Conservation (phyloP, 2,888 invertebrate species). For the Diplolepis rosae region DNA sequence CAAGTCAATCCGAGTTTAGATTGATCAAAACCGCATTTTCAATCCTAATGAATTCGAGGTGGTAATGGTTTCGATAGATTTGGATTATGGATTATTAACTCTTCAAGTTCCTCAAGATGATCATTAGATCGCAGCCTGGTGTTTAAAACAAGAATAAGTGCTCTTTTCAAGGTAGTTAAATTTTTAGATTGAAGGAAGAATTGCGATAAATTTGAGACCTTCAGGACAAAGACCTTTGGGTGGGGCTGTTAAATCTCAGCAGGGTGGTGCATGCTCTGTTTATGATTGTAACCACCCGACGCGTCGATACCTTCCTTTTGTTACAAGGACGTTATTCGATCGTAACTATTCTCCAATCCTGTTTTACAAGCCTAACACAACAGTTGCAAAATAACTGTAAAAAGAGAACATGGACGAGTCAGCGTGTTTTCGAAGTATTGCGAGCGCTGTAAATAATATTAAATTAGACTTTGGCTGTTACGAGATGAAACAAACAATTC, state of each 20-base stretch:
- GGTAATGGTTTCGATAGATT: no score
- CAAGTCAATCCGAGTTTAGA: no score
- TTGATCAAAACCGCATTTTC: no score
- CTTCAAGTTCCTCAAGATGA: no score
- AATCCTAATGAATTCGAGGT: no score
- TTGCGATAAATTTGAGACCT: background rate
- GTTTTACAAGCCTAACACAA: background rate
- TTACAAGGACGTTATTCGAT: background rate
- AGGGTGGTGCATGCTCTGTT: slow-evolving; percentile 4
- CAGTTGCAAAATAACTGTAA: background rate
- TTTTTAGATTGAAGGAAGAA: background rate
- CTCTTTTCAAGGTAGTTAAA: background rate
- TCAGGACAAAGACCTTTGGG: slow-evolving; percentile 25
- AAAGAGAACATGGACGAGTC: background rate
- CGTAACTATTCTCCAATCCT: background rate
- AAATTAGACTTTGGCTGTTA: background rate
- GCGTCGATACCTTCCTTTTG: background rate
- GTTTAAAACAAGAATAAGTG: no score
- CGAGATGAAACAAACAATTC: no score
- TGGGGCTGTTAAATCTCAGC: slow-evolving; percentile 5
- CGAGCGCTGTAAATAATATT: background rate
- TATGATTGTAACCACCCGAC: background rate
- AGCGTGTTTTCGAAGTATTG: background rate
- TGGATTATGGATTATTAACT: no score
- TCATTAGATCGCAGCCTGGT: no score